Evolutionary conservation across 2,888 invertebrate genomes (phyloP).

Genomic region (Coenonympha glycerion): DNA sequence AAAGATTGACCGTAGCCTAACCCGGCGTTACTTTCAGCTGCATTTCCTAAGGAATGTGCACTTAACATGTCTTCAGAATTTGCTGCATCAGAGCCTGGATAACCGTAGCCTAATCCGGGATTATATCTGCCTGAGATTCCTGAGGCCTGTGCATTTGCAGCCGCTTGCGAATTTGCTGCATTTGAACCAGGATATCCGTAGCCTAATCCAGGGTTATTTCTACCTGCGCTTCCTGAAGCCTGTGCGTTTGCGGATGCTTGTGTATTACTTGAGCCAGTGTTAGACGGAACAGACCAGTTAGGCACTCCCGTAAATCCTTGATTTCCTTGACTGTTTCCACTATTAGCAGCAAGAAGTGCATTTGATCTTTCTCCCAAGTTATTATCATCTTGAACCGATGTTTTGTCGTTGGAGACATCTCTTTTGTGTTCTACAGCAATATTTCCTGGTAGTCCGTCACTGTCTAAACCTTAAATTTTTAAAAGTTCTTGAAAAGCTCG

Average conservation of each 20-base stretch:
- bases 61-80: too few species aligned
- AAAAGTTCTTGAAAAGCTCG: too few species aligned
- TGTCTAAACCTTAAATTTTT: background rate
- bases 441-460: background rate
- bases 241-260: background rate
- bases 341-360: background rate
- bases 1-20: background rate
- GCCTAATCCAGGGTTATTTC: background rate
- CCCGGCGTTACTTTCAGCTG: background rate
- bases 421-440: background rate
- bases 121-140: background rate
- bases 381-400: background rate
- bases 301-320: background rate
- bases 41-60: background rate
- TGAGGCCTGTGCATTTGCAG: background rate
- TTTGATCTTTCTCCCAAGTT: background rate
- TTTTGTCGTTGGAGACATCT: background rate
- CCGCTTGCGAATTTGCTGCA: constrained; percentile 8
- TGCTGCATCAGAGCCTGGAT: background rate
- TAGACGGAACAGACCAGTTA: constrained; percentile 4
- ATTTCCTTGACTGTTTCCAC: background rate
- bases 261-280: constrained; percentile 23
- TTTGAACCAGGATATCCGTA: background rate
- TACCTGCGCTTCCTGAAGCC: background rate
- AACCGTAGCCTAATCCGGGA: background rate